These are phyloP conservation scores for Agapostemon virescens DNA, from an alignment of 2,888 invertebrate species.

Conservation along the genomic window DNA sequence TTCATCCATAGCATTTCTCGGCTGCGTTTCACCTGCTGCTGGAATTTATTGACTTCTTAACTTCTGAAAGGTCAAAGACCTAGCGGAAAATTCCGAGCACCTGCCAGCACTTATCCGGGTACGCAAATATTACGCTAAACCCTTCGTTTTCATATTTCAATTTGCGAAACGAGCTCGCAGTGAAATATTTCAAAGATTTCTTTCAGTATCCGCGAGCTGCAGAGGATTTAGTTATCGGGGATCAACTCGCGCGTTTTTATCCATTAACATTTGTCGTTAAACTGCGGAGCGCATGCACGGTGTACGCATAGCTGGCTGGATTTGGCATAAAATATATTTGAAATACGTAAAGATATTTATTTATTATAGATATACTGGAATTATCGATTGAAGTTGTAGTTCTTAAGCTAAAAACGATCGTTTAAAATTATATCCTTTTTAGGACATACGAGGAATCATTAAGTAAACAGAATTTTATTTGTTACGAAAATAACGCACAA, in stretches of 20 bases:
- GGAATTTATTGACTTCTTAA: constrained; percentile 26
- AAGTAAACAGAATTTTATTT: background rate
- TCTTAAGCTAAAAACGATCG: no score
- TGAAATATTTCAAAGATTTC: background rate
- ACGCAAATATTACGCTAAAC: background rate
- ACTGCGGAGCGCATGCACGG: background rate
- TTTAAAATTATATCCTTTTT: no score
- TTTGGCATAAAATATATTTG: background rate
- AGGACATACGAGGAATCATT: no score
- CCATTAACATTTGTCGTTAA: background rate
- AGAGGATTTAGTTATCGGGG: background rate
- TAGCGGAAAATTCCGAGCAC: background rate
- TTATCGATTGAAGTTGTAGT: no score
- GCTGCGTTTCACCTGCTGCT: background rate
- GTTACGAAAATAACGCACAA: background rate
- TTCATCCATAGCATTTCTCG: constrained; percentile 4
- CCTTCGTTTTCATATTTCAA: background rate
- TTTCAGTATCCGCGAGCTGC: background rate
- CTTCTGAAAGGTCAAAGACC: background rate
- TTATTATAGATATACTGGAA: no score
- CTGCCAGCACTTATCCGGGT: background rate
- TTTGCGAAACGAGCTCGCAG: background rate
- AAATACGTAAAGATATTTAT: background rate
- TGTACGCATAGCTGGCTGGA: background rate
- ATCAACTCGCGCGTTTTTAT: background rate